Base-by-base conservation (phyloP, 2,797 vertebrate genomes). In the Strix occidentalis region DNA sequence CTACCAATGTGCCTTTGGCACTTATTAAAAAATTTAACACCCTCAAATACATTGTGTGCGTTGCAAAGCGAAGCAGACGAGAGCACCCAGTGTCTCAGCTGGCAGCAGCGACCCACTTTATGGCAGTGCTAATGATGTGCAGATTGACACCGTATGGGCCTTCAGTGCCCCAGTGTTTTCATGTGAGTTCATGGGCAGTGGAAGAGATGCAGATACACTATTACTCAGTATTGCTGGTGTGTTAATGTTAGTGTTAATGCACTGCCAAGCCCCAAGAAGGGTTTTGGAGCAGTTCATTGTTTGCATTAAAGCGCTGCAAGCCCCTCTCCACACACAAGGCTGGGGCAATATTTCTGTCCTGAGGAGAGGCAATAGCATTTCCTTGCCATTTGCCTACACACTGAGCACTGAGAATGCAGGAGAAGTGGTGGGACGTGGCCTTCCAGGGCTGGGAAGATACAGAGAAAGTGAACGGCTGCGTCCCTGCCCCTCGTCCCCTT, bases 401-500 rank as follows among this genome's bases (percentile, higher is more conserved):
- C 1, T 2, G 13, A 72, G n/a, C 31, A 43, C 25, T 11, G 7
- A 19, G 41, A 51, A 17, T 9, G 21, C 54, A 45, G 28, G 25
- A 39, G 14, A 41, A 25, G 54, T 3, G 20, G 33, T 25, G 61
- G 37, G 61, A 60, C 0, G 10, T n/a, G 71, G 17, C 35, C 21
- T 53, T 39, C 45, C 15, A 5, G 12, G 33, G 29, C 31, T 4
- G 2, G 48, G 17, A 45, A 45, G 43, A 45, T 45, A 45, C 43
- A 10, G 8, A 41, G 28, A 0, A 2, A 20, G 11, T 17, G 21
- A 24, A 14, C 1, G 2, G 28, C 21, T 13, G 4, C 3, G 0
- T 43, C 41, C 54, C n/a, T 54, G 74, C n/a, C 78, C 26, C 41
- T n/a, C 1, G 0, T 46, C 10, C 29, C 43, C 33, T 11, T 51